Evolutionary conservation across 2,888 invertebrate genomes (phyloP).

Genomic region (Platerodrilus igneus): DNA sequence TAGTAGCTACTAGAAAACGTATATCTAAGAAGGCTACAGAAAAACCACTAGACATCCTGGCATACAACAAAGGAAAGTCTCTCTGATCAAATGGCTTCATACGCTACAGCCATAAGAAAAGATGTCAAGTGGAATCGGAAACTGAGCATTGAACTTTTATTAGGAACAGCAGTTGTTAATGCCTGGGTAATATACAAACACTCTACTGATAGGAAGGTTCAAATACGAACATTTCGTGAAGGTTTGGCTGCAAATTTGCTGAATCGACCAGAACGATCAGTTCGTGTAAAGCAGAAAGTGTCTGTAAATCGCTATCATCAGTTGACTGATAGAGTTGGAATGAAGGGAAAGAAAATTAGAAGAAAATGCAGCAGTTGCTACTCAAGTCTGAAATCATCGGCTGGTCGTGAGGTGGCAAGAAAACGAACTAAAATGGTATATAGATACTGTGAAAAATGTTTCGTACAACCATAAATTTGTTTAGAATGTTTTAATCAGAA

Average conservation of each 20-base stretch:
- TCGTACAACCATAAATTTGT: no score
- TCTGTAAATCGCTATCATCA: no score
- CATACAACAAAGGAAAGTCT: constrained; percentile 36
- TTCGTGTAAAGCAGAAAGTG: no score
- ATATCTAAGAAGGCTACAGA: constrained; percentile 5
- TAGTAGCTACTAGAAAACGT: no score
- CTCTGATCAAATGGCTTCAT: constrained; percentile 36
- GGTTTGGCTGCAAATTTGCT: constrained; percentile 17
- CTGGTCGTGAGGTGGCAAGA: no score
- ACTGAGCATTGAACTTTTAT: constrained; percentile 24
- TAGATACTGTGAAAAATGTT: no score
- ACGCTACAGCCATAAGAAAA: constrained; percentile 33
- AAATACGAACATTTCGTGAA: constrained; percentile 26
- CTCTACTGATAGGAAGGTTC: no score
- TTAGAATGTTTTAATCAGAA: no score
- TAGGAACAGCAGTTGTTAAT: constrained; percentile 27
- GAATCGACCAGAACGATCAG: constrained; percentile 9
- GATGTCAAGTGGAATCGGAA: constrained; percentile 29
- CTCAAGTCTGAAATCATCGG: no score
- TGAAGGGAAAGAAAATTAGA: constrained; percentile 24
- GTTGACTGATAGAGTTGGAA: no score
- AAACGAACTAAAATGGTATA: constrained; percentile 23
- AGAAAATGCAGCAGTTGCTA: constrained; percentile 26
- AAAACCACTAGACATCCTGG: constrained; percentile 32
- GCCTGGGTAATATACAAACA: constrained; percentile 27